These are phyloP conservation scores for Oconnorella tubifera DNA, from an alignment of 2,888 invertebrate species.

Conservation along the genomic window DNA sequence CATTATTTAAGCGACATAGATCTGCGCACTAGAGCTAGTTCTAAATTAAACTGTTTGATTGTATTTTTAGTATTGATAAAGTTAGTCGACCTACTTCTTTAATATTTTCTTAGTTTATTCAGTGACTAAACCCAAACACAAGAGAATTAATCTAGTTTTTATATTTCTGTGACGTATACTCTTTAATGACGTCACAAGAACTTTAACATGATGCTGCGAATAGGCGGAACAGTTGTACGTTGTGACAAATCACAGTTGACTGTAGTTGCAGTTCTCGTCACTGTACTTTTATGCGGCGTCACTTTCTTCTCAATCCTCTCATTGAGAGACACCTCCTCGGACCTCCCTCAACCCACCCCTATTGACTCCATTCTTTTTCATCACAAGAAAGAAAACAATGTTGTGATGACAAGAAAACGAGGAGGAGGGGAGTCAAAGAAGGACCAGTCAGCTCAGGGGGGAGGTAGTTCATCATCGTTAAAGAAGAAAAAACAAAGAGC, in stretches of 20 bases:
- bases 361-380: neutral
- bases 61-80: too few species aligned
- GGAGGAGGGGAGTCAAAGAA: neutral
- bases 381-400: too few species aligned
- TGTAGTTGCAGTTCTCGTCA: neutral
- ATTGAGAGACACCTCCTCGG: neutral
- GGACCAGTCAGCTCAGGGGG: neutral
- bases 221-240: conserved; percentile 12
- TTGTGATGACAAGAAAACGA: too few species aligned
- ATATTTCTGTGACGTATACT: too few species aligned
- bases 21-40: too few species aligned
- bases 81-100: too few species aligned
- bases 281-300: neutral
- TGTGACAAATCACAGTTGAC: neutral
- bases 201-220: conserved; percentile 6
- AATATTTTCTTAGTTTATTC: too few species aligned
- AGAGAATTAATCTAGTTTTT: too few species aligned
- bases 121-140: too few species aligned
- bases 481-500: conserved; percentile 4
- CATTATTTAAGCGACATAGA: too few species aligned
- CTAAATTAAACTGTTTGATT: too few species aligned
- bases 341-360: neutral
- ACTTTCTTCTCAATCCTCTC: neutral
- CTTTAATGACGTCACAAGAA: neutral
- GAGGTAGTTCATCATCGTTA: neutral